A percentile compares a stretch with the other conserved stretches of the same genome.
Evolutionary conservation across 2,113 vertebrate genomes (phyloP).

Genomic region (Geococcyx californianus): DNA sequence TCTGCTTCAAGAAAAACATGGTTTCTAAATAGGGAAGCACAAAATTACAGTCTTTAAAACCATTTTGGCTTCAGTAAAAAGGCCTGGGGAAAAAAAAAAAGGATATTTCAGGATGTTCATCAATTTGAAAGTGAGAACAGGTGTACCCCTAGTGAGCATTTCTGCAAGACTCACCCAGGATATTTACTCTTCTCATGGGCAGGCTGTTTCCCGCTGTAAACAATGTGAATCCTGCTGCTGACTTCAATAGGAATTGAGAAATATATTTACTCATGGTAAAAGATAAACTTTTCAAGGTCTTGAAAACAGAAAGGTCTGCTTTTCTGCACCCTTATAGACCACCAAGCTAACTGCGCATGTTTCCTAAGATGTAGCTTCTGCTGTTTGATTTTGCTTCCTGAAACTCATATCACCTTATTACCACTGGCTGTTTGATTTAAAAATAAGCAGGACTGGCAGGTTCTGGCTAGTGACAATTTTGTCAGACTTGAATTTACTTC

Average conservation of each 20-base stretch:
- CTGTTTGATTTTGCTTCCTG: conserved; percentile 34
- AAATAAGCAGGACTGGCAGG: conserved; percentile 36
- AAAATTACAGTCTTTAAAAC: background rate
- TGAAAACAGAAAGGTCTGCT: conserved; percentile 15
- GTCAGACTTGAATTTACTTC: conserved; percentile 40
- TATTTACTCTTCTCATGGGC: background rate
- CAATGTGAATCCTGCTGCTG: background rate
- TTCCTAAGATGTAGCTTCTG: conserved; percentile 23
- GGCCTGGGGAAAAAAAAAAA: background rate
- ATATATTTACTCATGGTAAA: background rate
- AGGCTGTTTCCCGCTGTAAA: background rate
- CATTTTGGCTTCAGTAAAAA: background rate
- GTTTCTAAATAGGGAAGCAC: background rate
- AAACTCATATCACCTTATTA: conserved; percentile 23
- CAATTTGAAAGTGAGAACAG: background rate
- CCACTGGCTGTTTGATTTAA: conserved; percentile 25
- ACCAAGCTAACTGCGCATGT: background rate
- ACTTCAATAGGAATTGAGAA: background rate
- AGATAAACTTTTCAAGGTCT: conserved; percentile 20
- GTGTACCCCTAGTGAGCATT: background rate
- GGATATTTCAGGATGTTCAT: background rate
- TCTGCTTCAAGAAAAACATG: background rate
- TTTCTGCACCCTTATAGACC: background rate
- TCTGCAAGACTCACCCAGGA: background rate
- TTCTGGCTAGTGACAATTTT: conserved; percentile 36